Base-by-base conservation (phyloP, 30 jellyfish, hydroid and myxozoan species). In the Sanderia malayensis region DNA sequence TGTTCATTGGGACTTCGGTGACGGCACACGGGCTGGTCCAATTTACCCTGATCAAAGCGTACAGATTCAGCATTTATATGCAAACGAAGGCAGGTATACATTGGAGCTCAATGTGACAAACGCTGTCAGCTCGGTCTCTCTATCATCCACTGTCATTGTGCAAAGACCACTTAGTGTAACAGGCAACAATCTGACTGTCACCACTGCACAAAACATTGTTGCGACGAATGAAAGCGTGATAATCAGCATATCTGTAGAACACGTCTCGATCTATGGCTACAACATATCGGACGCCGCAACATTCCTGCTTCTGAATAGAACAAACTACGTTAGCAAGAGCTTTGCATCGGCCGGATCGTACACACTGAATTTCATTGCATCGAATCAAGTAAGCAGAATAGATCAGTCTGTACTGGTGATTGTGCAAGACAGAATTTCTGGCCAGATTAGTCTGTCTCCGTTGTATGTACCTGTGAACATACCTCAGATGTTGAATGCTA, bases 301-400 rank as follows among this genome's bases (percentile, higher is more conserved):
- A 0, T 74, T 74, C 10, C 47, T 58, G 22, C 76, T 74, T 4
- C 20, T 1, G 8, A 45, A 45, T 19, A 21, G 24, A 1, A 11
- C 31, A 6, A 66, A 26, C 23, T 19, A 37, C 25, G 28, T 24
- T 58, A 61, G 15, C 31, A 44, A 30, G 44, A 46, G 28, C 18
- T 88, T 41, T 58, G 32, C 0, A 8, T 41, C 37, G 2, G 79
- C 81, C 2, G 89, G 91, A 31, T 37, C 64, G 18, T 29, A 52
- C 61, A 61, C 62, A 11, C 26, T 88, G 72, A 34, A 7, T 25
- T 66, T 82, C 24, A 26, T 27, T 29, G 95, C 87, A 1, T 66
- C 33, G 33, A 88, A 88, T 63, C 69, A 82, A 26, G 95, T 88
- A 7, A 88, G 97, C 79, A 47, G 31, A 1, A 24, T 44, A 31